A percentile compares a stretch with the other conserved stretches of the same genome.
phyloP scores from a whole-genome alignment of 2,797 vertebrate species.

The Glyptemys insculpta region DNA sequence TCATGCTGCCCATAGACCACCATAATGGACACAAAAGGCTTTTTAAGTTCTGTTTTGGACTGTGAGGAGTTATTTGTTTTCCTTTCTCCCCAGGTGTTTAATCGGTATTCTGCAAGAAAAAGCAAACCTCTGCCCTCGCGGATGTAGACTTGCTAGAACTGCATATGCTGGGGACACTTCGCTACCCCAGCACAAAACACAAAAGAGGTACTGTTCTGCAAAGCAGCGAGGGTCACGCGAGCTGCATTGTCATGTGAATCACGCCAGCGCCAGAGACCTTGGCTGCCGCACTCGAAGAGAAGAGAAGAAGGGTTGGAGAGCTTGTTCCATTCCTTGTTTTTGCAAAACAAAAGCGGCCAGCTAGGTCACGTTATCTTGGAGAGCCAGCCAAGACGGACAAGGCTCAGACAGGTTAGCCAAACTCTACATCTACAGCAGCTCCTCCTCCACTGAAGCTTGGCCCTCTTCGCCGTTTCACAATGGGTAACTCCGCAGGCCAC shows the following conservation, averaged over 20 bases:
- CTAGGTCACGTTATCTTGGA: background rate
- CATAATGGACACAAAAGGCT: background rate
- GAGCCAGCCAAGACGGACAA: background rate
- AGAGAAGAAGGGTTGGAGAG: background rate
- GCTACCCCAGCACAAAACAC: background rate
- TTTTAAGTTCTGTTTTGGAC: background rate
- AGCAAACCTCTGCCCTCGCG: background rate
- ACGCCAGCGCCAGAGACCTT: background rate
- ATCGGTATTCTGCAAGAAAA: background rate
- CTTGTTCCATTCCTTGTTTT: background rate
- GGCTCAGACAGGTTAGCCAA: fast-evolving
- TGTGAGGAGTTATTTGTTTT: background rate
- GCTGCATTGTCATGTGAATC: background rate
- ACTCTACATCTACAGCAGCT: background rate
- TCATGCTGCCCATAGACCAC: background rate
- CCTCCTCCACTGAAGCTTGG: background rate
- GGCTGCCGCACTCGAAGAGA: background rate
- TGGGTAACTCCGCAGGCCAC: background rate
- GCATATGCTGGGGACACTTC: background rate
- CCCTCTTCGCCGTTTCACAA: background rate
- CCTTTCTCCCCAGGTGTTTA: background rate
- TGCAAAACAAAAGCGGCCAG: background rate
- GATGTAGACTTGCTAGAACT: background rate
- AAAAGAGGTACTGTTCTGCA: background rate
- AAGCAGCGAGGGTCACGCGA: background rate